Conservation (phyloP, 2,797 vertebrate genomes). For the Gephyroberyx darwinii region DNA sequence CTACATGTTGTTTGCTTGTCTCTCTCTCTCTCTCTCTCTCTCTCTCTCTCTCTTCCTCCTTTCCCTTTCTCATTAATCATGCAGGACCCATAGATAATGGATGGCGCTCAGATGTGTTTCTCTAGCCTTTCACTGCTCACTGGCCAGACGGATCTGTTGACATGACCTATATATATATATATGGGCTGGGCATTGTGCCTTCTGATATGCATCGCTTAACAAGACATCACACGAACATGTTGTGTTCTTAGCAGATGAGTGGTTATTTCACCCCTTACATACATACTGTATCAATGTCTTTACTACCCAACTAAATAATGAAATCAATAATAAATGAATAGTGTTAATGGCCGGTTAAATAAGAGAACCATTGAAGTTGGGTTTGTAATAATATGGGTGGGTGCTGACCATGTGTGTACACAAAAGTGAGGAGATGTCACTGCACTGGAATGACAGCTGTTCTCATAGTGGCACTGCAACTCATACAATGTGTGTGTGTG, state of each 20-base stretch:
- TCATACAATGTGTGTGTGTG: background rate
- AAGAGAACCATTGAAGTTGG: background rate
- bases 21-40: slow-evolving; percentile 19
- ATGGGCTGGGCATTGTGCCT: slow-evolving; percentile 30
- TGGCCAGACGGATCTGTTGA: slow-evolving; percentile 69
- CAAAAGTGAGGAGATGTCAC: background rate
- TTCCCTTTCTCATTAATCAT: slow-evolving; percentile 67
- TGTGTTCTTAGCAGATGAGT: slow-evolving; percentile 6
- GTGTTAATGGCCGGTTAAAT: background rate
- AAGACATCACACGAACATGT: slow-evolving; percentile 43
- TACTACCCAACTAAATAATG: background rate
- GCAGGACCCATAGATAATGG: slow-evolving; percentile 74
- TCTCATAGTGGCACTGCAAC: background rate
- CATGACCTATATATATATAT: slow-evolving; percentile 74
- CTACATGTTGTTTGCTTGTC: slow-evolving; percentile 34
- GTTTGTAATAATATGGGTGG: too few species aligned
- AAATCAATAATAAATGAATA: background rate
- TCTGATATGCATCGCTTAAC: slow-evolving; percentile 36
- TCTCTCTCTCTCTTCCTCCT: background rate
- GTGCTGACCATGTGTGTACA: too few species aligned
- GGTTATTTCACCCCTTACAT: slow-evolving; percentile 23
- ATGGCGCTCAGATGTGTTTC: slow-evolving; percentile 57
- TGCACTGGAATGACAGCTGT: background rate
- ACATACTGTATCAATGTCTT: background rate
- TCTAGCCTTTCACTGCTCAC: slow-evolving; percentile 59